Base-by-base conservation (phyloP, 1,140 invertebrate species). In the Geopemphigus sp. region DNA sequence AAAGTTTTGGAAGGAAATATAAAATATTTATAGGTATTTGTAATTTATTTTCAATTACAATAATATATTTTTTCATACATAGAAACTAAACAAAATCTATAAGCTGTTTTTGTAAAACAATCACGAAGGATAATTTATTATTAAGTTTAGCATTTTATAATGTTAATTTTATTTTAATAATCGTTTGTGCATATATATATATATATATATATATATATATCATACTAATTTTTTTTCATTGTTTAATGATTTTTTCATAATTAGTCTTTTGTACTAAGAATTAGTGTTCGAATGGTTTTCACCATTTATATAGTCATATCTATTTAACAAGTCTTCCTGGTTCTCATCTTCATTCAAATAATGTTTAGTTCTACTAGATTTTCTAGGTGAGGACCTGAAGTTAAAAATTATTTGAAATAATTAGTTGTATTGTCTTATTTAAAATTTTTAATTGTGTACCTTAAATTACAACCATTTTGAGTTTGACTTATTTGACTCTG, bases 401-500 rank as follows among this genome's bases (percentile, higher is more conserved):
- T 22, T 0, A 50, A 24, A 26, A 61, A 76, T 54, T 22, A 39
- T 17, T 74, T 54, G 32, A 64, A 39, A 26, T 15, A 29, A 39
- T 39, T 39, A 39, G 32, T 3, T 8, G 50, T 26, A 26, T 24
- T 19, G 12, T 53, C 2, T 29, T 14, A 72, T n/a, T 29, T 39
- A 19, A 3, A 11, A 29, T 54, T 72, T 72, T 53, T 32, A 57
- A 19, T 59, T 22, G 17, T 32, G 45, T 57, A 63, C 74, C 57
- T 78, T 61, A 61, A 78, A 24, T 26, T 78, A 47, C 74, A 32
- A 5, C 74, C 74, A 61, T 57, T 78, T 63, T 29, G 54, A 45
- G 74, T 78, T 63, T 93, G 93, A 83, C 92, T 94, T 66, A 88
- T 81, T 92, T 90, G 6, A 92, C 93, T 86, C 95, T 95, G 22